These are phyloP conservation scores for Druon quercuslanigerum DNA, from an alignment of 1,140 invertebrate genomes.

Conservation along the genomic window DNA sequence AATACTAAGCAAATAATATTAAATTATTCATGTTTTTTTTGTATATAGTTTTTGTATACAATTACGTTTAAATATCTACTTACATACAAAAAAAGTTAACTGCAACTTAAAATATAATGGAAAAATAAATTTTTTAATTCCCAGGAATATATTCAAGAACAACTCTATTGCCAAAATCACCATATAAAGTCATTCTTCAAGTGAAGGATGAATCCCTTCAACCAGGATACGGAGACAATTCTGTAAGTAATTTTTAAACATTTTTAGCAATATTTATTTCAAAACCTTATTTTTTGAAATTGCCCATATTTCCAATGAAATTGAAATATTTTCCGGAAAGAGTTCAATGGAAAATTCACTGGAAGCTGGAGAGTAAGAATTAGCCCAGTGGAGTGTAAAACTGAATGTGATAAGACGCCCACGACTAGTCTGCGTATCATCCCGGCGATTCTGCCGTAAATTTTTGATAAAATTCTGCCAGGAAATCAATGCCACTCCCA, in stretches of 20 bases:
- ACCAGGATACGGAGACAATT: slow-evolving; percentile 61
- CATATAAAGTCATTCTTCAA: slow-evolving; percentile 70
- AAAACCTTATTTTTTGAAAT: too few relatives aligned
- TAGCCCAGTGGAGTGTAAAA: slow-evolving; percentile 15
- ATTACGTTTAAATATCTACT: too few relatives aligned
- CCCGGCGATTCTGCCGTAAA: slow-evolving; percentile 46
- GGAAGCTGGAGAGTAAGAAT: neutral
- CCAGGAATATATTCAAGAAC: slow-evolving; percentile 64
- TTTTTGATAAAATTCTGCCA: slow-evolving; percentile 53
- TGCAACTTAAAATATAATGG: too few relatives aligned
- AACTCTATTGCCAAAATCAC: slow-evolving; percentile 69
- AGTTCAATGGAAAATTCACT: neutral
- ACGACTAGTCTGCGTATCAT: slow-evolving; percentile 37
- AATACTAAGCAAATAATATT: too few relatives aligned
- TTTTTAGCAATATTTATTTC: too few relatives aligned
- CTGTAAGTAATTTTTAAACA: slow-evolving; percentile 58
- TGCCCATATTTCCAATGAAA: neutral
- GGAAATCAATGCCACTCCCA: slow-evolving; percentile 60
- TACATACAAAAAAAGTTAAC: too few relatives aligned
- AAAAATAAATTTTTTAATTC: slow-evolving; percentile 22
- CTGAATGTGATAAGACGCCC: slow-evolving; percentile 42
- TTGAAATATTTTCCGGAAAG: slow-evolving; percentile 33
- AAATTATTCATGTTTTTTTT: too few relatives aligned
- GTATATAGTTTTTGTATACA: too few relatives aligned
- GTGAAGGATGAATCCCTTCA: slow-evolving; percentile 67